These are phyloP conservation scores for Microtus montanus DNA, from an alignment of 2,113 vertebrate genomes.

Conservation along the genomic window DNA sequence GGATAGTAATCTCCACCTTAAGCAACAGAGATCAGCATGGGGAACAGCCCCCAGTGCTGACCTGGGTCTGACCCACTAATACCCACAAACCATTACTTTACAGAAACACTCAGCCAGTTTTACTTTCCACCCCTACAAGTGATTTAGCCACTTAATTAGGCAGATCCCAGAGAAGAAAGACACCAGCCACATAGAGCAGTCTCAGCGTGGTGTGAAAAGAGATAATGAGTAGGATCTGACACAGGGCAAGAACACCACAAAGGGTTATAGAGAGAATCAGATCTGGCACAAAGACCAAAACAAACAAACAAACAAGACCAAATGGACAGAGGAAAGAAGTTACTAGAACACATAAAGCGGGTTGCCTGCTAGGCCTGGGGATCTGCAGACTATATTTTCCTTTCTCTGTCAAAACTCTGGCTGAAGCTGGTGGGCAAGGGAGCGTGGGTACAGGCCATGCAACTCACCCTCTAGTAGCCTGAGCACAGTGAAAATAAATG, in stretches of 20 bases:
- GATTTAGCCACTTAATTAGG: not conserved
- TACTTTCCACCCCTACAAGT: not conserved
- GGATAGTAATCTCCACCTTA: not conserved
- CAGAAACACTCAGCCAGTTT: not conserved
- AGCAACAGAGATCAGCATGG: not conserved
- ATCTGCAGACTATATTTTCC: not conserved
- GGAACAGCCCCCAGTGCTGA: too few species aligned
- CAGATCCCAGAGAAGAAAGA: not conserved
- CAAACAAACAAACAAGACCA: not conserved
- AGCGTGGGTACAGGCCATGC: not conserved
- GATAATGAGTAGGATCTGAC: not conserved
- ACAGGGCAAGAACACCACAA: not conserved
- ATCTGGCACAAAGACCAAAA: not conserved
- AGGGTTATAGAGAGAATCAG: not conserved
- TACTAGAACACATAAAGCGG: not conserved
- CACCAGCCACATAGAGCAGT: not conserved
- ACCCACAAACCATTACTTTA: not conserved
- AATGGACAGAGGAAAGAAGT: not conserved
- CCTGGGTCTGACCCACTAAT: not conserved
- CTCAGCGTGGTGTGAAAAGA: not conserved
- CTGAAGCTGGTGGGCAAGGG: not conserved
- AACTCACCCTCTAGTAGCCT: not conserved
- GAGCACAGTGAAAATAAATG: not conserved
- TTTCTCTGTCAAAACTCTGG: not conserved
- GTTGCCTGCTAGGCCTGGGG: not conserved